Evolutionary conservation across 2,113 vertebrate genomes (phyloP).

Genomic region (Tympanuchus pallidicinctus): DNA sequence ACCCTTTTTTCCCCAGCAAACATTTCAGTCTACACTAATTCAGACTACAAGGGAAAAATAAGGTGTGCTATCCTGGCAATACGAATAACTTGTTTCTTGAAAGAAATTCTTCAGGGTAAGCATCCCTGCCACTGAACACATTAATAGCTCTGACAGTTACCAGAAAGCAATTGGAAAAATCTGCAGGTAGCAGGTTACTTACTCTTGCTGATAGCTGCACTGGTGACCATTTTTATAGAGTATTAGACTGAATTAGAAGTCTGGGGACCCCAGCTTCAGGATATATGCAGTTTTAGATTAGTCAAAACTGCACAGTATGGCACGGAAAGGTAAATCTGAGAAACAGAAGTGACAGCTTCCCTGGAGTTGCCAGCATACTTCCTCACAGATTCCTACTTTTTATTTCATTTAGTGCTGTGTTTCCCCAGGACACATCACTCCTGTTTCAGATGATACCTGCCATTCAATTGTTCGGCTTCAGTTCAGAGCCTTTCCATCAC

Average conservation of each 20-base stretch:
- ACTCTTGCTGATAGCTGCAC: constrained; percentile 19
- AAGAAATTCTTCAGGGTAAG: constrained; percentile 49
- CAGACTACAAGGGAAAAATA: neutral
- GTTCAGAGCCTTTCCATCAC: neutral
- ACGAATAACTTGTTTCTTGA: neutral
- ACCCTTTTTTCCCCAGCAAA: neutral
- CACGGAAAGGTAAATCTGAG: constrained; percentile 27
- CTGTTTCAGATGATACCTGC: neutral
- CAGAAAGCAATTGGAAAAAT: constrained; percentile 46
- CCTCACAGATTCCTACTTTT: neutral
- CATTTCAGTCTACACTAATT: neutral
- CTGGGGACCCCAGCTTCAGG: neutral
- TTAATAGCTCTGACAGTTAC: constrained; percentile 47
- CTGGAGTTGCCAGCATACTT: neutral
- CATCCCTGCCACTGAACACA: constrained; percentile 9
- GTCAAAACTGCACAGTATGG: neutral
- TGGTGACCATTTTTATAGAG: constrained; percentile 37
- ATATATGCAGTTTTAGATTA: constrained; percentile 29
- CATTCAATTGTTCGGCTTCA: neutral
- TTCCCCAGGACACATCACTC: neutral
- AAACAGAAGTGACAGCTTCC: neutral
- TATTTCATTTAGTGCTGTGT: neutral
- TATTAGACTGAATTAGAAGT: neutral
- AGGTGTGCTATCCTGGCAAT: neutral
- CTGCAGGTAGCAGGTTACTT: constrained; percentile 20